Base-by-base conservation (phyloP, 2,113 vertebrate genomes). In the Tupaia tana region DNA sequence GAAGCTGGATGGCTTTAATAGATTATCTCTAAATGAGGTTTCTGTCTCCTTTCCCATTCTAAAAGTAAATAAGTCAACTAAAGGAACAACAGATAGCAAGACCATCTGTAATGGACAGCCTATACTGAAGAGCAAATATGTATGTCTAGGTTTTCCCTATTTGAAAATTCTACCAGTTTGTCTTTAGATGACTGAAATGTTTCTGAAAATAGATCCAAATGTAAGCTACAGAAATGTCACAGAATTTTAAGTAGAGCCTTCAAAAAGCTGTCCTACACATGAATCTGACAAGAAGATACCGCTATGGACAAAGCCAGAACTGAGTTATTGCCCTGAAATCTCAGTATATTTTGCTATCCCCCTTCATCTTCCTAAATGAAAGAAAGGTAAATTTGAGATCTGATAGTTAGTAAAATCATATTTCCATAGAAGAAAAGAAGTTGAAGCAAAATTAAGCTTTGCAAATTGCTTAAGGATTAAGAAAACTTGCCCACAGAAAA, bases 1-100 rank as follows among this genome's bases (percentile, higher is more conserved):
- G 67, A 95, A 95, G 91, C 81, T 8, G 77, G 19, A 69, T 87
- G 81, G 67, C 92, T 94, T 90, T 56, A 82, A 89, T 61, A 79
- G 78, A 95, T 89, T 90, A 94, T 90, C 86, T 74, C 61, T 89
- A 73, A 70, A 54, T n/a, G 73, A 95, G 34, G 67, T 75, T 19
- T 95, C 54, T 29, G 69, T 81, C 61, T 96, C 5, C 61, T 0
- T 64, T 82, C 67, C 15, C 73, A 9, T 9, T 91, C 86, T 29
- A 91, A 97, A 95, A 91, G 69, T 31, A 85, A 96, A 82, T 29
- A 75, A 66, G 0, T 71, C 34, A 74, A 16, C 79, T 86, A 78
- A 90, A 9, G 0, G 54, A 29, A 54, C 7, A 15, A 31, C 16
- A 6, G 52, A 22, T 10, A 66, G 22, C 27, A 90, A 56, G 9